phyloP scores from a whole-genome alignment of 2,113 vertebrate species.

The Ammodytes marinus region DNA sequence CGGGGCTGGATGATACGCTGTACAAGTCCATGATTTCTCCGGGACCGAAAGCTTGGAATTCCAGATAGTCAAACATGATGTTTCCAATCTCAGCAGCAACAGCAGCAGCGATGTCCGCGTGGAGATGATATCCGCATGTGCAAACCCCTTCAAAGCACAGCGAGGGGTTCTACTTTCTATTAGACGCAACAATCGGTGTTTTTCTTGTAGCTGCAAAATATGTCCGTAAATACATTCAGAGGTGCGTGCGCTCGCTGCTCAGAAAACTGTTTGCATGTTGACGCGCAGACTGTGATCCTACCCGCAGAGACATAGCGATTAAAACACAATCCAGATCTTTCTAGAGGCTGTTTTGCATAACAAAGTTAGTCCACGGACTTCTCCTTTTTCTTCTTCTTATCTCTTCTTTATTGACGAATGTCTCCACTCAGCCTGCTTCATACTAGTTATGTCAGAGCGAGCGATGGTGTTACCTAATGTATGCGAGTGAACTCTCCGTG shows the following conservation, averaged over 20 bases:
- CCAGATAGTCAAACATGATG: constrained; percentile 97
- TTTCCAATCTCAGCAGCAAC: constrained; percentile 12
- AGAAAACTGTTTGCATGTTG: constrained; percentile 16
- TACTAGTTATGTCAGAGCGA: constrained; percentile 94
- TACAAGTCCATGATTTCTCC: constrained; percentile 94
- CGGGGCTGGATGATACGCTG: constrained; percentile 87
- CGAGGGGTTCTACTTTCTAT: constrained; percentile 70
- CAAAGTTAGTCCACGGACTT: constrained; percentile 63
- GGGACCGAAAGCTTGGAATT: constrained; percentile 92
- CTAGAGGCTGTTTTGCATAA: constrained; percentile 65
- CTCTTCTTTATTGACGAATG: constrained; percentile 88
- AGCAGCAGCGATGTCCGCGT: neutral
- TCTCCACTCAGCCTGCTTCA: constrained; percentile 91
- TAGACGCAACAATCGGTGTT: constrained; percentile 92
- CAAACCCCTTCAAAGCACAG: neutral
- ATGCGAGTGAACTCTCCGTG: constrained; percentile 97
- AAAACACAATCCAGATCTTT: constrained; percentile 2
- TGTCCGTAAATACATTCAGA: constrained; percentile 78
- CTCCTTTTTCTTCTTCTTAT: constrained; percentile 52
- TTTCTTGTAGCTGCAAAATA: constrained; percentile 80
- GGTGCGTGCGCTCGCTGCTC: constrained; percentile 31
- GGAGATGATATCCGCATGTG: constrained; percentile 7
- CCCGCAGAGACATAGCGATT: neutral
- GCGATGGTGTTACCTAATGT: constrained; percentile 96
- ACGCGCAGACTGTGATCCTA: constrained; percentile 15